A percentile compares a stretch with the other conserved stretches of the same genome.
Evolutionary conservation across 2,797 vertebrate genomes (phyloP).

Genomic region (Hoplostethus atlanticus): DNA sequence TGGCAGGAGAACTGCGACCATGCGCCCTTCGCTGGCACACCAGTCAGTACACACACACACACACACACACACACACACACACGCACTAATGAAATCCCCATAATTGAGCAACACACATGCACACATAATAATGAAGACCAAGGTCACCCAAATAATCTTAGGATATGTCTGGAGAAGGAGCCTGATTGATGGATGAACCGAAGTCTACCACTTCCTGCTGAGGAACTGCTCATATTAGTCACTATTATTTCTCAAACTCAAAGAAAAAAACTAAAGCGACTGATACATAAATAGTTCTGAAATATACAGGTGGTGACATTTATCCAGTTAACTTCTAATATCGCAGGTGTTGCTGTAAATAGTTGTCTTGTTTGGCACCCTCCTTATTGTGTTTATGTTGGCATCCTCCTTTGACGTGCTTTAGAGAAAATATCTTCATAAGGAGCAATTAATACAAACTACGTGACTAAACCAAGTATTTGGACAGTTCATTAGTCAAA

Average conservation of each 20-base stretch:
- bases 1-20: constrained; percentile 99
- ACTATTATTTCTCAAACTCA: constrained; percentile 10
- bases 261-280: constrained; percentile 25
- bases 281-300: constrained; percentile 34
- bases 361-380: constrained; percentile 52
- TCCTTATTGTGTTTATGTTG: constrained; percentile 42
- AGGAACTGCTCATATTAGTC: not conserved
- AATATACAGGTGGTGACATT: constrained; percentile 58
- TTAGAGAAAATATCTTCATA: constrained; percentile 45
- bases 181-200: constrained; percentile 20
- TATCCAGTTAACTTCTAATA: constrained; percentile 54
- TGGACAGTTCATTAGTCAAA: constrained; percentile 32
- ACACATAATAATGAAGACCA: constrained; percentile 20
- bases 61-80: constrained; percentile 17
- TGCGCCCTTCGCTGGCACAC: constrained; percentile 93
- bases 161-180: not conserved
- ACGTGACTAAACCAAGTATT: constrained; percentile 26
- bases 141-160: constrained; percentile 1
- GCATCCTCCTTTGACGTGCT: constrained; percentile 11
- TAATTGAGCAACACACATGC: constrained; percentile 7
- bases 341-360: constrained; percentile 58
- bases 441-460: constrained; percentile 30
- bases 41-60: constrained; percentile 84
- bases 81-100: not conserved
- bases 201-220: not conserved